Conservation (phyloP, 2,888 invertebrate species). For the Stenolophus ochropezus region DNA sequence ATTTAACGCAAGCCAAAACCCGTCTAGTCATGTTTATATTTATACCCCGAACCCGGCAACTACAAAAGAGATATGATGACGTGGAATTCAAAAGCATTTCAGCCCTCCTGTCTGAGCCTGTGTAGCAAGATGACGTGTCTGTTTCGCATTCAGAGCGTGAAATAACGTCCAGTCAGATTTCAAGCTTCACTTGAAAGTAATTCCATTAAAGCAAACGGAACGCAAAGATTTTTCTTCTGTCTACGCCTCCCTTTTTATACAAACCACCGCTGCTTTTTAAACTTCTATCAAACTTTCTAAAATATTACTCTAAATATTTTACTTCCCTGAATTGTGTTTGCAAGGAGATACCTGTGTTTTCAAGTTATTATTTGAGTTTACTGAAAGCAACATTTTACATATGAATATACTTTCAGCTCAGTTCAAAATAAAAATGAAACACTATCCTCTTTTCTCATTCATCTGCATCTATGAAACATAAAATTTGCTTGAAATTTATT, state of each 20-base stretch:
- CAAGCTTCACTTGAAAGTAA: conserved; percentile 51
- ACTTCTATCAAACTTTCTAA: neutral
- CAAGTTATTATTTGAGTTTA: neutral
- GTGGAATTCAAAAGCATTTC: conserved; percentile 38
- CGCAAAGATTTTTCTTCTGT: conserved; percentile 12
- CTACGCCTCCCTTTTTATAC: neutral
- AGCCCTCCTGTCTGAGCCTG: neutral
- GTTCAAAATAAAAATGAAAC: too few species aligned
- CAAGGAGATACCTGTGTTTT: neutral
- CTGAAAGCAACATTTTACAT: too few species aligned
- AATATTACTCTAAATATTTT: neutral
- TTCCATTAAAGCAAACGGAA: conserved; percentile 43
- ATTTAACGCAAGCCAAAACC: conserved; percentile 40
- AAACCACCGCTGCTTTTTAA: neutral
- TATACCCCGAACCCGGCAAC: conserved; percentile 33
- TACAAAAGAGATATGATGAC: conserved; percentile 38
- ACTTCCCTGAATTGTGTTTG: neutral
- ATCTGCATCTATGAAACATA: too few species aligned
- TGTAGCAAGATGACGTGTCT: conserved; percentile 32
- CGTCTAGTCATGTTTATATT: conserved; percentile 42
- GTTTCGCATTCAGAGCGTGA: conserved; percentile 49
- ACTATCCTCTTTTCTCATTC: too few species aligned
- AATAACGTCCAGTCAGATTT: conserved; percentile 54
- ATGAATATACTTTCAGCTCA: too few species aligned
- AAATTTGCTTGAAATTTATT: too few species aligned